Evolutionary conservation across 2,888 invertebrate genomes (phyloP), one percentile per base, ranked within the genome.

Genomic region (Trilocha varians): DNA sequence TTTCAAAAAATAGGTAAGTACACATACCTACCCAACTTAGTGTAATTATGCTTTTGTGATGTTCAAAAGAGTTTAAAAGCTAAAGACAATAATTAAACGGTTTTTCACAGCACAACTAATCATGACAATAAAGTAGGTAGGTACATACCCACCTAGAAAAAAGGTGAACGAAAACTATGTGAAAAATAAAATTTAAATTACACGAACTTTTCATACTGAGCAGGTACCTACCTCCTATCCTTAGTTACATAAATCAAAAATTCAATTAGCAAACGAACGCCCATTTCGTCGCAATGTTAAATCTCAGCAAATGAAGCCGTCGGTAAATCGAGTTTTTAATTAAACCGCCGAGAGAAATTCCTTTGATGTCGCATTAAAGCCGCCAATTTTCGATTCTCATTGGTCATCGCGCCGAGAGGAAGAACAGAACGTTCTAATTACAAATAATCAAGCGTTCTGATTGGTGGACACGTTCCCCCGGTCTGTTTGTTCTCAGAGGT

Each of bases 361-460:
- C 67, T 67, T 56, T 55, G 52, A 57, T 52, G 61, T 55, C 57
- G 57, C 62, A 72, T 71, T 68, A 62, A 70, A 65, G 63, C 65
- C 60, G 70, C 64, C 74, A 72, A 77, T 75, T 76, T 74, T 67
- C 63, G 70, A 77, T 75, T 73, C 77, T 69, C 59, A 85, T 85
- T 85, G 85, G 85, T 82, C 83, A 84, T 83, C 78, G 76, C 67
- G 49, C 52, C 53, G 57, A 73, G 65, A 80, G 79, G 82, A 77
- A 78, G 76, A 71, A 67, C 69, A 58, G 65, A 53, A 62, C 73
- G 82, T 83, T 86, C 85, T 87, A 87, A 87, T 87, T 87, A 87
- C 82, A 78, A 84, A 86, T 74, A 87, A 87, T 87, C 87, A 87
- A 87, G 80, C 63, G 45, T 65, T 56, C 70, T 64, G 65, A 86